Conservation (phyloP, 1,140 invertebrate species). For the Drosophila sp. region DNA sequence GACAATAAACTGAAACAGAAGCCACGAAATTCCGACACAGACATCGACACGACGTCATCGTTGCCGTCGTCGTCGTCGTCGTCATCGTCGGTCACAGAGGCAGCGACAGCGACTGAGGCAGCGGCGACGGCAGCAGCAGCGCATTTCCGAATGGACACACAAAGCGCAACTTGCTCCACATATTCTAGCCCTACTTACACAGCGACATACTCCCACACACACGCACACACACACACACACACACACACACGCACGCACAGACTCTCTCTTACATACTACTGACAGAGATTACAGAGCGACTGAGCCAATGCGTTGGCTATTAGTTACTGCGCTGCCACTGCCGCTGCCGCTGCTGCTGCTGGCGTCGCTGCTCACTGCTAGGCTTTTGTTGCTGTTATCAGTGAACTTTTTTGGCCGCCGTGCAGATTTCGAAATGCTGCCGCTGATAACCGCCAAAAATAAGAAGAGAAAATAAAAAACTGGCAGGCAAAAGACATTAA, state of each 20-base stretch:
- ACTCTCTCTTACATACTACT: slow-evolving; percentile 1
- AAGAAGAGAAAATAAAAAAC: too few species aligned
- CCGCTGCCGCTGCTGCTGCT: slow-evolving; percentile 29
- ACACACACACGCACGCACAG: slow-evolving; percentile 19
- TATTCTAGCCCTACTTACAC: slow-evolving; percentile 81
- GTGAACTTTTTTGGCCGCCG: slow-evolving; percentile 58
- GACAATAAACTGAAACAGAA: slow-evolving; percentile 14
- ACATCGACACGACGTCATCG: neutral
- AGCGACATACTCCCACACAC: slow-evolving; percentile 52
- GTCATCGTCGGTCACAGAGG: neutral
- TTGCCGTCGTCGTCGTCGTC: neutral
- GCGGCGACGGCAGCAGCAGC: slow-evolving; percentile 22
- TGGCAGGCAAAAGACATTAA: slow-evolving; percentile 69
- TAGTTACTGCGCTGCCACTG: slow-evolving; percentile 56
- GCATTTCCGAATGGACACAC: slow-evolving; percentile 42
- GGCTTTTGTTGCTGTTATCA: slow-evolving; percentile 69
- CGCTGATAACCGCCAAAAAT: slow-evolving; percentile 76
- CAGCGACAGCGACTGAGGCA: slow-evolving; percentile 6
- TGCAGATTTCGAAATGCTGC: slow-evolving; percentile 40
- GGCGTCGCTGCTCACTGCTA: slow-evolving; percentile 28
- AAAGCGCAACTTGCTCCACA: slow-evolving; percentile 78
- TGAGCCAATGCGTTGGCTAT: slow-evolving; percentile 51
- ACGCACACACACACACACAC: slow-evolving; percentile 28
- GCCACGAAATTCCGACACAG: slow-evolving; percentile 51
- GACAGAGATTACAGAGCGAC: slow-evolving; percentile 68